Conservation (phyloP, 2,888 invertebrate species). For the Ptychoptera albimana region DNA sequence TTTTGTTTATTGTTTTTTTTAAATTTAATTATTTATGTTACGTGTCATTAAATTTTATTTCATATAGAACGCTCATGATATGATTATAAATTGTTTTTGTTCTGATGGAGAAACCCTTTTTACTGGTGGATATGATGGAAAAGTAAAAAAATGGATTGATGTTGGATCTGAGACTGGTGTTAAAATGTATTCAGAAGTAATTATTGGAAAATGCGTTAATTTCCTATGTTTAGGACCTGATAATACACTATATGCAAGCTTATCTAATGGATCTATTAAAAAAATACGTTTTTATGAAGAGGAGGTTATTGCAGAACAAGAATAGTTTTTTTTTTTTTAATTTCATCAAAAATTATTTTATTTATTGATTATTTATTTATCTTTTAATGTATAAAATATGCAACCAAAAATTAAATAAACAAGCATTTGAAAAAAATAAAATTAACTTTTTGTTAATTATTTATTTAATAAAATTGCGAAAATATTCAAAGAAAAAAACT, state of each 20-base stretch:
- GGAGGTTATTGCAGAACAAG: too few relatives aligned
- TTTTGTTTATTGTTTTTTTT: neutral
- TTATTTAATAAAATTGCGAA: too few relatives aligned
- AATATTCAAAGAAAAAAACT: too few relatives aligned
- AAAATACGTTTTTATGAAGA: too few relatives aligned
- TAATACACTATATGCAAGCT: slow-evolving; percentile 19
- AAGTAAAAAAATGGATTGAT: slow-evolving; percentile 25
- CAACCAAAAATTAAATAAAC: too few relatives aligned
- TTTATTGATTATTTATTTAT: too few relatives aligned
- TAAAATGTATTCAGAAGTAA: slow-evolving; percentile 19
- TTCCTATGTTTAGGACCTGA: slow-evolving; percentile 18
- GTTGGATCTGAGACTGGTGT: slow-evolving; percentile 16
- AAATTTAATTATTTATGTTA: neutral
- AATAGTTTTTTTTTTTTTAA: too few relatives aligned
- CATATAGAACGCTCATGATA: slow-evolving; percentile 24
- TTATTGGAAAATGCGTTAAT: slow-evolving; percentile 24
- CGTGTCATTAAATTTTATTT: neutral
- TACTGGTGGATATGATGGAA: slow-evolving; percentile 28
- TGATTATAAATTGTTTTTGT: slow-evolving; percentile 26
- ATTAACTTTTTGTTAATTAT: too few relatives aligned
- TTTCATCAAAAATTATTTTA: too few relatives aligned
- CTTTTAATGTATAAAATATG: too few relatives aligned
- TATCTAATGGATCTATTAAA: neutral
- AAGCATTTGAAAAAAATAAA: too few relatives aligned
- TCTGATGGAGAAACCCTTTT: slow-evolving; percentile 20